A percentile compares a stretch with the other conserved stretches of the same genome.
These are phyloP conservation scores for Homalodisca vitripennis DNA, from an alignment of 1,140 invertebrate species.

Conservation along the genomic window DNA sequence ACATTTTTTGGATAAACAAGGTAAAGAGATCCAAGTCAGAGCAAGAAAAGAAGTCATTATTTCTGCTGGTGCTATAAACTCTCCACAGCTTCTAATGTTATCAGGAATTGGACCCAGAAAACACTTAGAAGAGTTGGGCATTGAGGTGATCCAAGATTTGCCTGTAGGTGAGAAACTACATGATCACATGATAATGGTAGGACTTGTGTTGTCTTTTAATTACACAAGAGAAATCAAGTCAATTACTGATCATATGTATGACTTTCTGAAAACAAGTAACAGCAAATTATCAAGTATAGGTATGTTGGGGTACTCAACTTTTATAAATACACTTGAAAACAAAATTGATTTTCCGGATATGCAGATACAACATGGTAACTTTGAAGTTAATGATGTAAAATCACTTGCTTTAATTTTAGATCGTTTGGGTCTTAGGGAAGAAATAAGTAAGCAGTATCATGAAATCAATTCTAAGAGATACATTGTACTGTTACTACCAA, in stretches of 20 bases:
- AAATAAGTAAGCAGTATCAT: neutral
- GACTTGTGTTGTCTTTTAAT: slow-evolving; percentile 53
- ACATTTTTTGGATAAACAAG: slow-evolving; percentile 50
- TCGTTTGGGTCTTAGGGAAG: neutral
- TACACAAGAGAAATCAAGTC: slow-evolving; percentile 65
- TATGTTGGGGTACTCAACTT: slow-evolving; percentile 75
- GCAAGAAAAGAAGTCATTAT: slow-evolving; percentile 43
- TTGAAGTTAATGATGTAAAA: slow-evolving; percentile 77
- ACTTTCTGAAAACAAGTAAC: slow-evolving; percentile 56
- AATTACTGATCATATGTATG: slow-evolving; percentile 72
- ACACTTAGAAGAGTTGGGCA: slow-evolving; percentile 65
- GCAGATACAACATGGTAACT: slow-evolving; percentile 77
- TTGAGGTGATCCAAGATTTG: slow-evolving; percentile 62
- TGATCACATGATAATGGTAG: slow-evolving; percentile 55
- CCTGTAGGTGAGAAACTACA: slow-evolving; percentile 77
- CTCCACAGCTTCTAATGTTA: slow-evolving; percentile 68
- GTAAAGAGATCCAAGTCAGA: slow-evolving; percentile 4
- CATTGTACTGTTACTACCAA: neutral
- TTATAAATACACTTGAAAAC: slow-evolving; percentile 77
- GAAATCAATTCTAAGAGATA: slow-evolving; percentile 7
- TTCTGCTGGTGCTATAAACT: slow-evolving; percentile 65
- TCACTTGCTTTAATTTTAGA: neutral
- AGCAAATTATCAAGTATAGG: slow-evolving; percentile 62
- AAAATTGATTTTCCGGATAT: slow-evolving; percentile 73
- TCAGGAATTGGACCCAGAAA: slow-evolving; percentile 71